Conservation (phyloP, 2,113 vertebrate species). For the Melospiza melodia region DNA sequence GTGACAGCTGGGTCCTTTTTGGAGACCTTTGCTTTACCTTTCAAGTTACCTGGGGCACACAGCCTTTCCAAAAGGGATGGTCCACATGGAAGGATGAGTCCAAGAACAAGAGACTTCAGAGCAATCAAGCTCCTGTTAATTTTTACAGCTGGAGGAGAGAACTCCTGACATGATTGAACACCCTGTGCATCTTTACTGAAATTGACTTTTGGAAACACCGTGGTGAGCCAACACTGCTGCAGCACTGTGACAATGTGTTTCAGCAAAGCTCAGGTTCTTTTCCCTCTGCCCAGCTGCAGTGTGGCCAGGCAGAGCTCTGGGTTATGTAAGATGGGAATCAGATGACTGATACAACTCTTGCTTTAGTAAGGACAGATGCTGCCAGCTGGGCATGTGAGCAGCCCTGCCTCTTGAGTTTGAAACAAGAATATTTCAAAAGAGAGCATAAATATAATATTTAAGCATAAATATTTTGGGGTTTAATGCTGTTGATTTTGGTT, state of each 20-base stretch:
- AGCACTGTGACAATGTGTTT: neutral
- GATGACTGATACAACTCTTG: constrained; percentile 7
- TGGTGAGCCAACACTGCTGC: neutral
- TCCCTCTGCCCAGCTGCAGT: neutral
- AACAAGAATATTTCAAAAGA: neutral
- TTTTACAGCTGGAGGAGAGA: constrained; percentile 26
- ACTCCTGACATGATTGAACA: neutral
- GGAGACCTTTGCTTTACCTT: neutral
- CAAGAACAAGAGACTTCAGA: neutral
- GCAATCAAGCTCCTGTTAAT: neutral
- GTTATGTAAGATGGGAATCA: constrained; percentile 30
- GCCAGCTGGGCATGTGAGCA: constrained; percentile 31
- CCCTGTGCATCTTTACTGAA: neutral
- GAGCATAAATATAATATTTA: neutral
- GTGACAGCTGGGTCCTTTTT: neutral
- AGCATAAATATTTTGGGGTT: neutral
- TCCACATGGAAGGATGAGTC: neutral
- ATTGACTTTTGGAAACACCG: constrained; percentile 5
- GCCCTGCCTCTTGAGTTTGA: neutral
- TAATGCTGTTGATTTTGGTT: neutral
- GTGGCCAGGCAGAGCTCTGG: neutral
- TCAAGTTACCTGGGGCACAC: neutral
- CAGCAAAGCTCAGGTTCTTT: neutral
- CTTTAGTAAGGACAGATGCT: constrained; percentile 32
- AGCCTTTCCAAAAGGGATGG: neutral